phyloP scores from a whole-genome alignment of 2,888 invertebrate species.

The Athripsodes cinereus region DNA sequence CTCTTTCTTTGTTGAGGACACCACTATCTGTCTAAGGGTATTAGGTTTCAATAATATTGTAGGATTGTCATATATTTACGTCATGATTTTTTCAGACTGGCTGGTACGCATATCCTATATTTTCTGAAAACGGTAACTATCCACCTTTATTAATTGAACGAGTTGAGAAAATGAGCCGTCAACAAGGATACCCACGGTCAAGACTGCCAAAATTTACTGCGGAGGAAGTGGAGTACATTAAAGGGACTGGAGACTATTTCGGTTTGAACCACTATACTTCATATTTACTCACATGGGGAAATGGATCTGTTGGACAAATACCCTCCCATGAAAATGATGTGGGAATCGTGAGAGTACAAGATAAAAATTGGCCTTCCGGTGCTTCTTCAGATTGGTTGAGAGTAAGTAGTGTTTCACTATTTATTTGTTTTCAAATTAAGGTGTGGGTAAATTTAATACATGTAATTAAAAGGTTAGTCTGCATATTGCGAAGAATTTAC shows the following conservation, averaged over 20 bases:
- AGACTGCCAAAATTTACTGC: constrained; percentile 51
- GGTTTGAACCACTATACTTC: constrained; percentile 49
- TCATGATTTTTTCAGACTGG: constrained; percentile 38
- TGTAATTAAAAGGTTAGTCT: too few species aligned
- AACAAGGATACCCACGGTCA: constrained; percentile 51
- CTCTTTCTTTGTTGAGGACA: too few species aligned
- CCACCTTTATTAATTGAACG: constrained; percentile 48
- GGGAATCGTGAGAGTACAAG: constrained; percentile 50
- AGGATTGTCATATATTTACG: neutral
- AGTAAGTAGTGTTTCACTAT: too few species aligned
- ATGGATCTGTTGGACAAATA: constrained; percentile 39
- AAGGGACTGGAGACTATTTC: constrained; percentile 47
- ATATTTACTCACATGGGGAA: constrained; percentile 43
- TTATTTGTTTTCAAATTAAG: too few species aligned
- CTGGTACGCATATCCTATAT: constrained; percentile 53
- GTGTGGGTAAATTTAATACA: too few species aligned
- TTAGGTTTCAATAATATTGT: too few species aligned
- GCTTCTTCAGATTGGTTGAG: constrained; percentile 56
- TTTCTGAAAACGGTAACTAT: constrained; percentile 51
- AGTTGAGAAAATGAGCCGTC: constrained; percentile 48
- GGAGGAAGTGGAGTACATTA: constrained; percentile 44
- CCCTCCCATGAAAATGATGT: constrained; percentile 59
- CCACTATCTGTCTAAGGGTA: too few species aligned
- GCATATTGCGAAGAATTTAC: too few species aligned
- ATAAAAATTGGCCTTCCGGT: constrained; percentile 55